Evolutionary conservation across 1,140 invertebrate genomes (phyloP), one percentile per base, ranked within the genome.

Genomic region (Lamellibrachia luymesi): DNA sequence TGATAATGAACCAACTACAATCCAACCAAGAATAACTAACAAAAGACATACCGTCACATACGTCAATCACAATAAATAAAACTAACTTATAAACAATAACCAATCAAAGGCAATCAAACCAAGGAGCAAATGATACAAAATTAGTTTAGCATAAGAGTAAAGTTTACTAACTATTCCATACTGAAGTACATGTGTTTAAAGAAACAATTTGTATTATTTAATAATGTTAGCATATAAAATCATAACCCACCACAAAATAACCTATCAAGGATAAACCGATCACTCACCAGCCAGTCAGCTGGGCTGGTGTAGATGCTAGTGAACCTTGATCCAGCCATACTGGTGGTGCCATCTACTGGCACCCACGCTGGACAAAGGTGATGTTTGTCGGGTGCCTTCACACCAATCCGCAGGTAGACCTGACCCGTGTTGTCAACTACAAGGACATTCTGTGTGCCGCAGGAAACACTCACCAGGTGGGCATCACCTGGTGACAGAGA

Each of bases 361-460:
- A 97, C 95, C 97, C 97, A 97, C 7, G 96, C 97, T 94, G 97
- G 96, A 94, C 95, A 96, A 49, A 97, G 95, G 38, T 95, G 94
- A 51, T 95, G 94, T 90, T 95, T 94, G 27, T 95, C 93, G 6
- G 97, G 96, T n/a, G 96, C 95, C 93, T 95, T 95, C 25, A 97
- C 96, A 0, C 97, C 97, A 91, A 97, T 96, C 92, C 97, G 94
- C 94, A 97, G 96, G 93, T 96, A 97, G 22, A 97, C 95, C n/a
- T 94, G 93, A 0, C 97, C 97, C 49, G 95, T 94, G 52, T 94
- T 95, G 93, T 97, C 97, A 94, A 97, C 96, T 2, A 96, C 96
- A 97, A 97, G 97, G n/a, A 97, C 96, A 51, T 96, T 96, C 92
- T 96, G 95, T 52, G 94, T 94, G 0, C 97, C 97, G 95, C 97